Evolutionary conservation across 1,140 invertebrate species (phyloP), one percentile per base, ranked within the genome.

Genomic region (Calycopis cecrops): DNA sequence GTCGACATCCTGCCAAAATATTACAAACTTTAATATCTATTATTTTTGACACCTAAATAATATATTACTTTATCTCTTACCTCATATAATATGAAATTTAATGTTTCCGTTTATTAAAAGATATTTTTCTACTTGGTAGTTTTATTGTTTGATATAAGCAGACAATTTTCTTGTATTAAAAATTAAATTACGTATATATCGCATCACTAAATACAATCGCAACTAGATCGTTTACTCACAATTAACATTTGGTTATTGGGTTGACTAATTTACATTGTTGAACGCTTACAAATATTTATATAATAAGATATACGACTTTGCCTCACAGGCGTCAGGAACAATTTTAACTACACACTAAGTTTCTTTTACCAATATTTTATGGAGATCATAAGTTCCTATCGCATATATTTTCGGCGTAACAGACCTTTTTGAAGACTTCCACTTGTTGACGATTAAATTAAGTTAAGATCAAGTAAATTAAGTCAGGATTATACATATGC

Each of bases 1-100:
- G 88, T 63, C 94, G 90, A 40, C 92, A 91, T 50, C 93, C 92
- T 91, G 90, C 67, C 91, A 87, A 40, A 28, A 28, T 6, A 28
- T 28, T 35, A 17, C 18, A 33, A 7, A 34, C 9, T 8, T 0
- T 28, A 42, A 42, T 14, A 33, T 34, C 38, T 14, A 53, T 16
- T 12, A 0, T 14, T 10, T 16, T 34, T 1, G 34, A 1, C 28
- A 33, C 3, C 17, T 8, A 53, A 16, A 47, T 10, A 18, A 50
- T 48, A 12, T 33, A 18, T 12, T 38, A 35, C n/a, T 49, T 28
- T 40, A 21, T 18, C 6, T 35, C 54, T 56, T 56, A 56, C 54
- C 54, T 56, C 35, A 17, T 16, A 3, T 9, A 9, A 3, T 44
- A 42, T 42, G 14, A 8, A 12, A 21, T 55, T 9, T 54, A 16